Conservation (phyloP, 1,140 invertebrate genomes). For the Manduca sexta region DNA sequence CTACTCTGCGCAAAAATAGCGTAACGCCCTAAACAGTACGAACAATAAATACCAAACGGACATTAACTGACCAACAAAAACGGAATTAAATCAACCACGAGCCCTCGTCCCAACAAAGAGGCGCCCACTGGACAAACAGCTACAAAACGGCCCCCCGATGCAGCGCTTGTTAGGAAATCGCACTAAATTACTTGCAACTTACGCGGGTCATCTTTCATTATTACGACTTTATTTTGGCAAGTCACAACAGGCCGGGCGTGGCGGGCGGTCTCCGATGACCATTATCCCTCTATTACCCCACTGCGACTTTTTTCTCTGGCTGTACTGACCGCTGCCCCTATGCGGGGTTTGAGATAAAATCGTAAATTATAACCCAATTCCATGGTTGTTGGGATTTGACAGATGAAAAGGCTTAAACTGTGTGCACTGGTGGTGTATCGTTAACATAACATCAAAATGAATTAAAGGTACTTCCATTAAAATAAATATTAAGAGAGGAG, state of each 20-base stretch:
- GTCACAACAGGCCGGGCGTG: slow-evolving; percentile 54
- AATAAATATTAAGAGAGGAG: slow-evolving; percentile 48
- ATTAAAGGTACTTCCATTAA: slow-evolving; percentile 49
- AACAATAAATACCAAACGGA: slow-evolving; percentile 38
- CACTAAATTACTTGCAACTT: slow-evolving; percentile 59
- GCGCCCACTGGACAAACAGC: slow-evolving; percentile 39
- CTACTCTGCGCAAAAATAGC: slow-evolving; percentile 9
- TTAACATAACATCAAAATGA: slow-evolving; percentile 60
- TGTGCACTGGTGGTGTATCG: slow-evolving; percentile 48
- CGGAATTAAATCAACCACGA: slow-evolving; percentile 53
- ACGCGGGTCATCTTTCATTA: slow-evolving; percentile 56
- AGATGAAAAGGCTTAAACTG: slow-evolving; percentile 68
- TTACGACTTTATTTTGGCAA: slow-evolving; percentile 67
- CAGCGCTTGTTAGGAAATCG: slow-evolving; percentile 42
- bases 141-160: slow-evolving; percentile 21
- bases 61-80: slow-evolving; percentile 60
- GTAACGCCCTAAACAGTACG: slow-evolving; percentile 22
- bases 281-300: slow-evolving; percentile 43
- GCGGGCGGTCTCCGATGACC: slow-evolving; percentile 41
- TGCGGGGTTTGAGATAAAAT: slow-evolving; percentile 67
- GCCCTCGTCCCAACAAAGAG: slow-evolving; percentile 29
- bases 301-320: slow-evolving; percentile 49
- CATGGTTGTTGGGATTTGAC: slow-evolving; percentile 67
- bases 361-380: slow-evolving; percentile 73
- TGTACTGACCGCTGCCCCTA: slow-evolving; percentile 63